Conservation (phyloP, 2,113 vertebrate species). For the Macaca nemestrina region DNA sequence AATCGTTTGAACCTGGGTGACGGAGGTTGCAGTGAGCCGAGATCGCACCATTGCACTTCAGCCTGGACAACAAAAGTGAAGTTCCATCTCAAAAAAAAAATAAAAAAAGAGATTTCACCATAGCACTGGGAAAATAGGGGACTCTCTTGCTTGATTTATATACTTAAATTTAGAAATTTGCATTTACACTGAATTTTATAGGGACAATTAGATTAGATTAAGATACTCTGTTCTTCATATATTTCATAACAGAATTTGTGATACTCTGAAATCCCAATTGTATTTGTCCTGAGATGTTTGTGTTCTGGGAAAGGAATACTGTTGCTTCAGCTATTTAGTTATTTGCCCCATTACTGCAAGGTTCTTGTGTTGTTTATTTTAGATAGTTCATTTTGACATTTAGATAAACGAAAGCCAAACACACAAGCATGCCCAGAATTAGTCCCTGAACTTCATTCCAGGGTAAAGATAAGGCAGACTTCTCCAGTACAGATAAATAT, state of each 20-base stretch:
- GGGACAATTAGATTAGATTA: conserved; percentile 18
- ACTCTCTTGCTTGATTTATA: conserved; percentile 2
- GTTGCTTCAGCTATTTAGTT: conserved; percentile 76
- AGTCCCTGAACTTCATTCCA: conserved; percentile 83
- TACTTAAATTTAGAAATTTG: conserved; percentile 37
- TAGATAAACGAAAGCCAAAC: conserved; percentile 85
- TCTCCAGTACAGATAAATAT: conserved; percentile 79
- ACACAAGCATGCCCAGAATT: conserved; percentile 78
- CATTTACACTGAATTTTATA: conserved; percentile 30
- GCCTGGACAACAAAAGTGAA: too few relatives aligned
- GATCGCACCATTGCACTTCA: too few relatives aligned
- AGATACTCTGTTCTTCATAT: neutral
- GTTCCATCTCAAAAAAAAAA: too few relatives aligned
- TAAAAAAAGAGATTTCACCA: neutral
- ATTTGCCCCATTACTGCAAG: conserved; percentile 73
- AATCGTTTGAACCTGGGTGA: too few relatives aligned
- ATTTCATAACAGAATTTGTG: conserved; percentile 26
- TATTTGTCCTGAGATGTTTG: conserved; percentile 70
- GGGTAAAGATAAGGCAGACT: conserved; percentile 83
- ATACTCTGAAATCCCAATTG: conserved; percentile 49
- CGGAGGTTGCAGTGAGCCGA: too few relatives aligned
- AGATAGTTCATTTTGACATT: conserved; percentile 84
- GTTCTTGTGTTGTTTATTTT: conserved; percentile 82
- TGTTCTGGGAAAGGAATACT: conserved; percentile 68
- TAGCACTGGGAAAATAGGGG: neutral